phyloP scores from a whole-genome alignment of 2,888 invertebrate genomes.

The Escarpia spicata region DNA sequence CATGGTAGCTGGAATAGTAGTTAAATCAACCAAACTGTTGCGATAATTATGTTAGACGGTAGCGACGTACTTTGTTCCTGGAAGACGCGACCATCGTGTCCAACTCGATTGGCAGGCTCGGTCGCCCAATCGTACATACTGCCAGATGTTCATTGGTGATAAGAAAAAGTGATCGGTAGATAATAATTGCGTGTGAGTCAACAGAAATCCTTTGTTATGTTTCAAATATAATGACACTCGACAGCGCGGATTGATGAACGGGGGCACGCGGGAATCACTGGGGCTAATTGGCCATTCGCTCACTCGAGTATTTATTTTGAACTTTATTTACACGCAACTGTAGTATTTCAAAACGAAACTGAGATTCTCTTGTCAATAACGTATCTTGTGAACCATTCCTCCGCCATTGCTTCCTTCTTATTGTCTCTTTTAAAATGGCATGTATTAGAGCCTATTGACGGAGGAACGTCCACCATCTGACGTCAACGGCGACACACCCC shows the following conservation, averaged over 20 bases:
- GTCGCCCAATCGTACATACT: background rate
- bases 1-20: background rate
- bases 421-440: background rate
- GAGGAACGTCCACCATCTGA: background rate
- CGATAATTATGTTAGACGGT: background rate
- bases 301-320: background rate
- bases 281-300: background rate
- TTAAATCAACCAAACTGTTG: background rate
- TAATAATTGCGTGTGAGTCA: constrained; percentile 13
- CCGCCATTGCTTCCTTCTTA: background rate
- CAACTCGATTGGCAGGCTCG: background rate
- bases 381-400: background rate
- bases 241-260: background rate
- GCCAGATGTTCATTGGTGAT: background rate
- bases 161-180: background rate
- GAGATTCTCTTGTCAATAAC: background rate
- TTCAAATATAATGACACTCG: constrained; percentile 10
- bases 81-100: background rate
- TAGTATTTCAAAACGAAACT: background rate
- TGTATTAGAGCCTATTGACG: background rate
- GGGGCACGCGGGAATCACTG: background rate
- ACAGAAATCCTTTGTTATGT: background rate
- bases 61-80: background rate
- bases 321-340: background rate
- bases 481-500: background rate